Base-by-base conservation (phyloP, 2,113 vertebrate species). In the Phylloscopus whistleri region DNA sequence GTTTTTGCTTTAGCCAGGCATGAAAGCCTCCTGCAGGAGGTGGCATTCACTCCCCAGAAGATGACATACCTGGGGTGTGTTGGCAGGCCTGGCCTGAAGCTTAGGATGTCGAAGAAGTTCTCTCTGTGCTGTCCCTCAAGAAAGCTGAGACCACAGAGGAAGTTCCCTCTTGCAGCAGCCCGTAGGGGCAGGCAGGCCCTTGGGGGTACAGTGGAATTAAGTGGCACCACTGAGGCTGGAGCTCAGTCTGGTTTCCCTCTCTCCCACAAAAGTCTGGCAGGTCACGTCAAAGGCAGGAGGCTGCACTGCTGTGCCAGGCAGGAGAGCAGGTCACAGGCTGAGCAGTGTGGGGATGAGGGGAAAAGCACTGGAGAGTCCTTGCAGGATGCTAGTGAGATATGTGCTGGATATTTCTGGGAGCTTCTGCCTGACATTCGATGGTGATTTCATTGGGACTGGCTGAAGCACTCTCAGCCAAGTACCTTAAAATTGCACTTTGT, bases 351-450 rank as follows among this genome's bases (percentile, higher is more conserved):
- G 62, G 8, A 30, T 13, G 13, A 67, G 16, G 31, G 28, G 21
- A 6, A 8, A 17, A 37, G 21, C 4, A 1, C 69, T 35, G 11
- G 18, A 35, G 77, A 35, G 13, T 44, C 49, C 59, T 46, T 16
- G 22, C 24, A 31, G 59, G 28, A 12, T 31, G 31, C 7, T 8
- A 12, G 10, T 12, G 74, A 30, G 28, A 21, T 1, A 41, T 3
- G 51, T 0, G 4, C 5, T 37, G 41, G 41, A 41, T 41, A 41
- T 67, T 67, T 63, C 82, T 84, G 73, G 13, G 9, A 76, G 10
- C 27, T 37, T 14, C 51, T 55, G 24, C 33, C 49, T 80, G 41
- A 9, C 4, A 3, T 24, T 79, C 0, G 0, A 3, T 76, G 62
- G 6, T 60, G 48, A 56, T 76, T 83, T 72, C 33, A 35, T 5